Evolutionary conservation across 2,888 invertebrate species (phyloP), one percentile per base, ranked within the genome.

Genomic region (Andrena trimmerana): DNA sequence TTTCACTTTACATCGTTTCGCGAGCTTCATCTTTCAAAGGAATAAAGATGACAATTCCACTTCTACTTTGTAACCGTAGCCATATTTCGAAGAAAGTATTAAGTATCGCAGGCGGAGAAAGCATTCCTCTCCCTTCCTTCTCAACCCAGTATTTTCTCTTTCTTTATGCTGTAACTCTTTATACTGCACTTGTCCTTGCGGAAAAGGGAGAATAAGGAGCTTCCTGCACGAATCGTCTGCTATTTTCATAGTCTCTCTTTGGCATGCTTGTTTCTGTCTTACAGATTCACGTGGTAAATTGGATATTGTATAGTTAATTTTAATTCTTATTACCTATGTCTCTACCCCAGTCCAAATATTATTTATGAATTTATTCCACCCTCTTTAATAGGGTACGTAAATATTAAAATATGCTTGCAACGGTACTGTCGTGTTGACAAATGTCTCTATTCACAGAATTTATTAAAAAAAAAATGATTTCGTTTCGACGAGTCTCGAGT

Each of bases 131-230:
- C 20, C 42, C 20, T 16, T 6, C 20, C 29, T 8, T 20, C n/a
- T 24, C 27, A 2, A 6, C 13, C 20, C 20, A 36, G 13, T 13
- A 10, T 7, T 24, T 33, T 50, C 50, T 52, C 72, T 33, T 63
- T 27, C 48, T n/a, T 20, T 27, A 31, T 24, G 27, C 65, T 24
- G n/a, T 72, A 31, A 48, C 50, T 33, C 50, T 62, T 62, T 60
- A 13, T 60, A n/a, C 16, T 42, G 36, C 27, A 42, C 27, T 70
- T 31, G 13, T 48, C 42, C 29, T 13, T 20, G 33, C 13, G 20
- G 52, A 33, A n/a, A 27, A 27, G 6, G 10, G 3, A 73, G 57
- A 57, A 20, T 33, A 57, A 29, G 57, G 29, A 16, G 20, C 24
- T 24, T 24, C 27, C 36, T 50, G n/a, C 13, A 20, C 8, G 60